Evolutionary conservation across 2,888 invertebrate genomes (phyloP).

Genomic region (Ametastegia equiseti): DNA sequence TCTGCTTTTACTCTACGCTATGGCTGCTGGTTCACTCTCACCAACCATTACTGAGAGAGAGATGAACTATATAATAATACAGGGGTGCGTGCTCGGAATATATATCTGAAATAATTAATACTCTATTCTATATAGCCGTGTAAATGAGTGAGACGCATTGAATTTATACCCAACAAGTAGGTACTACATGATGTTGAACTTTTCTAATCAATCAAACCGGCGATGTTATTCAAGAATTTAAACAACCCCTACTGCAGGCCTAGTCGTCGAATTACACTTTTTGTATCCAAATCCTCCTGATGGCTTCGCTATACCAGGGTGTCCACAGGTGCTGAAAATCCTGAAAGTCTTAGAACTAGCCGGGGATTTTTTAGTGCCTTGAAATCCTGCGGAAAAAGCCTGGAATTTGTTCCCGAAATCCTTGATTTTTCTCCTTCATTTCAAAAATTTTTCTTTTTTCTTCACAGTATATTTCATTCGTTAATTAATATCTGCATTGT

Average conservation of each 20-base stretch:
- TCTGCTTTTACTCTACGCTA: not conserved
- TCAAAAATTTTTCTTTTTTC: too few species aligned
- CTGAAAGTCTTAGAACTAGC: too few species aligned
- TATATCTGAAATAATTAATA: slow-evolving; percentile 35
- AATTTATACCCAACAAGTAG: slow-evolving; percentile 11
- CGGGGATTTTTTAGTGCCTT: too few species aligned
- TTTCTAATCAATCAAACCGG: slow-evolving; percentile 8
- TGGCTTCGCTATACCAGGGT: too few species aligned
- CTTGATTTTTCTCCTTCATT: too few species aligned
- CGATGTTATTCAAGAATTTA: slow-evolving; percentile 2
- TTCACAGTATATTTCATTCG: too few species aligned
- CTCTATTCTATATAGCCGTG: slow-evolving; percentile 19
- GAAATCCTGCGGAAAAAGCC: too few species aligned
- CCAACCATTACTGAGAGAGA: slow-evolving; percentile 22
- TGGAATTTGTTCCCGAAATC: too few species aligned
- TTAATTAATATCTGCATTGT: too few species aligned
- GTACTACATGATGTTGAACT: not conserved
- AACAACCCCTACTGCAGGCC: not conserved
- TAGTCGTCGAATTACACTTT: not conserved
- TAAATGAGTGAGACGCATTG: slow-evolving; percentile 28
- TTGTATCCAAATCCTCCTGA: not conserved
- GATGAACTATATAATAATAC: not conserved
- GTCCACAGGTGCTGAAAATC: too few species aligned
- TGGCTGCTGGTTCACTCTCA: not conserved
- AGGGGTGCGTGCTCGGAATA: slow-evolving; percentile 37